Conservation (phyloP, 2,113 vertebrate genomes). For the Tor tambroides region DNA sequence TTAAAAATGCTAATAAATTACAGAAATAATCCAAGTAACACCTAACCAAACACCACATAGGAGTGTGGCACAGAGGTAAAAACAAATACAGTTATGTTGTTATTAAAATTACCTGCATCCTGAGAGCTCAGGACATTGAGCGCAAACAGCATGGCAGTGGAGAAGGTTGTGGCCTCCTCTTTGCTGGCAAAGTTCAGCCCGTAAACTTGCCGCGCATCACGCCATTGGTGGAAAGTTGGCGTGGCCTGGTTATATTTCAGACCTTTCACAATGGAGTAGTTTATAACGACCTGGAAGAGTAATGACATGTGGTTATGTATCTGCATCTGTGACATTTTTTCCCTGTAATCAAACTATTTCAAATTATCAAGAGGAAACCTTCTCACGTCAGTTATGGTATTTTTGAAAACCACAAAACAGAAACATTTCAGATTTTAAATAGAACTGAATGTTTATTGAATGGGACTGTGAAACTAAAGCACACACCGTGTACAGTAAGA, state of each 20-base stretch:
- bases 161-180: conserved; percentile 97
- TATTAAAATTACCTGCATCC: conserved; percentile 84
- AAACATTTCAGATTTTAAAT: not conserved
- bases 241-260: conserved; percentile 99
- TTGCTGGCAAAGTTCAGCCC: conserved; percentile 99
- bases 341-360: not conserved
- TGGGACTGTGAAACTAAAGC: not conserved
- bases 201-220: conserved; percentile 96
- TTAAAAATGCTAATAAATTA: not conserved
- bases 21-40: not conserved
- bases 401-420: not conserved
- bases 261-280: conserved; percentile 99
- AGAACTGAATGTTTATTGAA: not conserved
- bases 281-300: conserved; percentile 92
- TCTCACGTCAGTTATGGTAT: not conserved
- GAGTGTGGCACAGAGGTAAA: not conserved
- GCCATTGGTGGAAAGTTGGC: conserved; percentile 98
- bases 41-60: not conserved
- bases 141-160: conserved; percentile 97
- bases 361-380: not conserved
- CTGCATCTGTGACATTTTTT: not conserved
- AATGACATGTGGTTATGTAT: not conserved
- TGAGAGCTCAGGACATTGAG: conserved; percentile 97
- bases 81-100: not conserved
- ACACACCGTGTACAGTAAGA: not conserved